Evolutionary conservation across 2,797 vertebrate species (phyloP), one percentile per base, ranked within the genome.

Genomic region (Lindbergichthys nudifrons): DNA sequence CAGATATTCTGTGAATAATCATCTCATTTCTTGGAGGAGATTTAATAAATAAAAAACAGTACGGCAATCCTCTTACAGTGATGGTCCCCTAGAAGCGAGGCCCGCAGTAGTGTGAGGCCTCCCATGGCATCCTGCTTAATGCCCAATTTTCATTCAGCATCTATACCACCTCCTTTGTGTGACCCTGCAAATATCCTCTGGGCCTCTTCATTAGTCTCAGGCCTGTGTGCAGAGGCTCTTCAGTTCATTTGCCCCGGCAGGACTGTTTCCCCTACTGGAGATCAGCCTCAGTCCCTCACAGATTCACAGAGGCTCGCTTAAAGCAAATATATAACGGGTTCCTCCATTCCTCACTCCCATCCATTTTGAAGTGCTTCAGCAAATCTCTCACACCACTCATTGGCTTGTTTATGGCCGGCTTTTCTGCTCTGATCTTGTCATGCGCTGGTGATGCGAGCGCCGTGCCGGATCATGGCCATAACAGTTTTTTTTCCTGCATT

Each of bases 131-230:
- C 88, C 84, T 79, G 90, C 92, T 93, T 94, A 90, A 93, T 90
- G 88, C 87, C 89, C 87, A 92, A 93, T 94, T 94, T 94, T 88
- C 92, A 88, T 82, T 71, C 83, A 65, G 84, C 77, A 83, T 92
- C 91, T 84, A 83, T 80, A 88, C 87, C 84, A 93, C 87, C 88
- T 94, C 90, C 92, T 93, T 92, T 89, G 92, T 93, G 92, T 93
- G 91, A 94, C 92, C 95, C 93, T 90, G 90, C 90, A 95, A 94
- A 95, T 94, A 94, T 94, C 95, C 94, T 93, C 93, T 93, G 92
- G 94, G 93, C 91, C 88, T 93, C 92, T 94, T 94, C 93, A 95
- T 95, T 94, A 94, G 91, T 88, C 85, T 73, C 77, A 85, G 91
- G 87, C 87, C 90, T 89, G 90, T 82, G 88, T 89, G 90, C 87